A percentile compares a stretch with the other conserved stretches of the same genome.
Evolutionary conservation across 2,888 invertebrate species (phyloP).

Genomic region (Andrena hattorfiana): DNA sequence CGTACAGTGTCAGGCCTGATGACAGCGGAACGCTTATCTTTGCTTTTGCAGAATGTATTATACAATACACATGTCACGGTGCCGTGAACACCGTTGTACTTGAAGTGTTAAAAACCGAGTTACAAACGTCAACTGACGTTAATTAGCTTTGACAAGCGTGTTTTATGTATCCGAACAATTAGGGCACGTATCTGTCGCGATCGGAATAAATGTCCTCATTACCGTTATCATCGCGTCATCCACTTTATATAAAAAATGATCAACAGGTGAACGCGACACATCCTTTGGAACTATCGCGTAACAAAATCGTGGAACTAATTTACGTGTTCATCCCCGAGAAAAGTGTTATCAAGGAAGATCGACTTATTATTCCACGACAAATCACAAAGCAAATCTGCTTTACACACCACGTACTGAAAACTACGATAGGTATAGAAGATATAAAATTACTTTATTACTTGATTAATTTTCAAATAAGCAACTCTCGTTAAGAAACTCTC

Average conservation of each 20-base stretch:
- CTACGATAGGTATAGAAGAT: too few species aligned
- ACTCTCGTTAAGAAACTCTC: too few species aligned
- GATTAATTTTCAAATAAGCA: too few species aligned
- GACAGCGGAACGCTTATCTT: constrained; percentile 3
- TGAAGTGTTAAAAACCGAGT: constrained; percentile 38
- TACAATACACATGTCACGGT: constrained; percentile 41
- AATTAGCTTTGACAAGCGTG: constrained; percentile 29
- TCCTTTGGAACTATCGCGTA: constrained; percentile 26
- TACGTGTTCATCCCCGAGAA: neutral
- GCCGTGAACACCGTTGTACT: constrained; percentile 7
- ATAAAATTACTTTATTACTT: neutral
- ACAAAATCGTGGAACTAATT: constrained; percentile 40
- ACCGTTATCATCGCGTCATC: neutral
- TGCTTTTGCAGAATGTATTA: neutral
- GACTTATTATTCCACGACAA: neutral
- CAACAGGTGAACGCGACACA: constrained; percentile 29
- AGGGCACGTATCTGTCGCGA: constrained; percentile 34
- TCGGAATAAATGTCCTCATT: constrained; percentile 24
- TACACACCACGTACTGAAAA: too few species aligned
- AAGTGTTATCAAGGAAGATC: neutral
- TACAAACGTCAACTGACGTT: constrained; percentile 19
- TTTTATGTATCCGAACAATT: constrained; percentile 43
- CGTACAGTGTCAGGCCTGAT: neutral
- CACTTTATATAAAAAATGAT: neutral
- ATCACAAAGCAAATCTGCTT: too few species aligned